A percentile compares a stretch with the other conserved stretches of the same genome.
Conservation (phyloP, 2,113 vertebrate species). For the Hemiscyllium ocellatum region DNA sequence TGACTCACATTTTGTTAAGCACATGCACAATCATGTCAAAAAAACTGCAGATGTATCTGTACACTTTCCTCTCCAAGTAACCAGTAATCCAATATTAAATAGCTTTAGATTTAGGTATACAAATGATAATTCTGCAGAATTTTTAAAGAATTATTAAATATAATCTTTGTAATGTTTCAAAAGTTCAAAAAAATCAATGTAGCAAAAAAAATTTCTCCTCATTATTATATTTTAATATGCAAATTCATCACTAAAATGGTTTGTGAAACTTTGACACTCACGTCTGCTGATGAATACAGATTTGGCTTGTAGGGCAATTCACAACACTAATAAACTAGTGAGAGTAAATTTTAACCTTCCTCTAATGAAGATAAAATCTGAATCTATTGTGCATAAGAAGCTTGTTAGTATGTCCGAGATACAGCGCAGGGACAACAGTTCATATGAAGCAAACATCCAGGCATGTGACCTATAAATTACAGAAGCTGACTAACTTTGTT, state of each 20-base stretch:
- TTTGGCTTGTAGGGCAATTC: not conserved
- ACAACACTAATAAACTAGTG: not conserved
- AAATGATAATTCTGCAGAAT: not conserved
- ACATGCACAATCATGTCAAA: not conserved
- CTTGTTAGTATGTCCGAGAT: not conserved
- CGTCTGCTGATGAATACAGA: not conserved
- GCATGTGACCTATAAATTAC: not conserved
- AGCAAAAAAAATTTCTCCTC: not conserved
- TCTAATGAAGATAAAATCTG: not conserved
- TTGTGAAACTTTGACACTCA: not conserved
- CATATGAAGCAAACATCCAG: not conserved
- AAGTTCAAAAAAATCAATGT: not conserved
- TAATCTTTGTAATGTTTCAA: not conserved
- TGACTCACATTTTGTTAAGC: not conserved
- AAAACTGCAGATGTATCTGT: not conserved
- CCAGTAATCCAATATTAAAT: not conserved
- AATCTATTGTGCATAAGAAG: constrained; percentile 9
- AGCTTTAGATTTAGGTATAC: not conserved
- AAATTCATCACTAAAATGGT: not conserved
- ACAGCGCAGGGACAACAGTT: not conserved
- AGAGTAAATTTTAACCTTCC: too few relatives aligned
- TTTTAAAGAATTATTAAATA: too few relatives aligned
- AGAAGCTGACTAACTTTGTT: not conserved
- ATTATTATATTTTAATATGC: not conserved
- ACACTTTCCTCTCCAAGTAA: not conserved